These are phyloP conservation scores for Tachycineta bicolor DNA, from an alignment of 2,113 vertebrate species.

Conservation along the genomic window DNA sequence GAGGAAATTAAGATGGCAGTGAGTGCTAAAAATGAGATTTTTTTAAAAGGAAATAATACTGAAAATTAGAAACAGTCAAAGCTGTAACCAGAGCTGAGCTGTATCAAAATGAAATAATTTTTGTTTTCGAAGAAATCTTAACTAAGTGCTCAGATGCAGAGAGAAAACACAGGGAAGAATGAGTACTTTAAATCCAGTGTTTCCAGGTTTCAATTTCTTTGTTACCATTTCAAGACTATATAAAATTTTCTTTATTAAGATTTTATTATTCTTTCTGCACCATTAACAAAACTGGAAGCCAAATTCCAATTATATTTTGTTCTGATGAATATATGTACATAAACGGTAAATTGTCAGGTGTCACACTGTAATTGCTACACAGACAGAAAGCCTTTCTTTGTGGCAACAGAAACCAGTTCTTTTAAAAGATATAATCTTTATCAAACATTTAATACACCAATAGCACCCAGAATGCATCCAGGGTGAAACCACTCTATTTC, in stretches of 20 bases:
- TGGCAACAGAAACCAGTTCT: background rate
- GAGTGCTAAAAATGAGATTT: background rate
- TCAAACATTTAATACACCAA: background rate
- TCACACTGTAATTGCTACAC: background rate
- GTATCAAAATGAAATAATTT: background rate
- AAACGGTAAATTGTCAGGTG: background rate
- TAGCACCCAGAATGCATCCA: background rate
- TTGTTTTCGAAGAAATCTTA: background rate
- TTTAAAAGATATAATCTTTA: background rate
- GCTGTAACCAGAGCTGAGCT: background rate
- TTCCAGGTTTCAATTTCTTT: background rate
- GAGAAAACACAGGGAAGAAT: background rate
- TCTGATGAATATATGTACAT: background rate
- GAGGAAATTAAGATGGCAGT: background rate
- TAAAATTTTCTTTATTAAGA: background rate
- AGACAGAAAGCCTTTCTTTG: background rate
- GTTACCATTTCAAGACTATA: background rate
- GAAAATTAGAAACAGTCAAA: background rate
- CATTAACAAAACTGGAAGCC: background rate
- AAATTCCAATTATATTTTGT: background rate
- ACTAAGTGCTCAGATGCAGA: background rate
- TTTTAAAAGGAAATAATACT: background rate
- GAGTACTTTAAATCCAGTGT: background rate
- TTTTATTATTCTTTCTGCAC: background rate
- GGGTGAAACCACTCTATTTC: background rate